Evolutionary conservation across 2,888 invertebrate species (phyloP).

Genomic region (Anthophora plumipes): DNA sequence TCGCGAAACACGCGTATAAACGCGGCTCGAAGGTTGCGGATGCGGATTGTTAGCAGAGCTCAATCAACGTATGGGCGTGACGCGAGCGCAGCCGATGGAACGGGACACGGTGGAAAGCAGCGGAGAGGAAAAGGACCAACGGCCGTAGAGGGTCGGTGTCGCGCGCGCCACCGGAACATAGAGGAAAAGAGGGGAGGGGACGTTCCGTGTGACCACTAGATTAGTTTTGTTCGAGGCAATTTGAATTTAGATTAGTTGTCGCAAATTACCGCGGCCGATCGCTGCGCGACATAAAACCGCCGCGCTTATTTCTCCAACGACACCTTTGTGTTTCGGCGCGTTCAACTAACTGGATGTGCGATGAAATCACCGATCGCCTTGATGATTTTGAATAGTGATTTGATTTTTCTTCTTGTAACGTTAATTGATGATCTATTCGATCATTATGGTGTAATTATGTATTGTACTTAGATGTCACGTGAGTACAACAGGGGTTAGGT

Average conservation of each 20-base stretch:
- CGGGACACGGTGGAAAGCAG: constrained; percentile 55
- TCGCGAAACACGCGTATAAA: constrained; percentile 32
- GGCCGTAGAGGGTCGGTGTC: constrained; percentile 34
- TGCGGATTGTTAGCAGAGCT: constrained; percentile 59
- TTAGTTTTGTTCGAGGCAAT: constrained; percentile 84
- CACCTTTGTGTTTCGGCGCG: constrained; percentile 4
- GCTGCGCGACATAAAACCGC: constrained; percentile 58
- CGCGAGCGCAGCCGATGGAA: constrained; percentile 55
- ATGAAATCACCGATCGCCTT: too few relatives aligned
- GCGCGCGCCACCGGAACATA: constrained; percentile 45
- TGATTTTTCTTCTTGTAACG: too few relatives aligned
- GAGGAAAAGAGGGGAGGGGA: constrained; percentile 65
- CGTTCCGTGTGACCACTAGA: constrained; percentile 77
- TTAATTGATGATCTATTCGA: too few relatives aligned
- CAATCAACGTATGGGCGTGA: constrained; percentile 65
- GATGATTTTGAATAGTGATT: too few relatives aligned
- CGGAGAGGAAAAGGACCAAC: constrained; percentile 25
- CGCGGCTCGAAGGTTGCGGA: constrained; percentile 54
- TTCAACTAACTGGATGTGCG: neutral
- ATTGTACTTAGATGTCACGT: too few relatives aligned
- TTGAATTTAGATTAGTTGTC: constrained; percentile 84
- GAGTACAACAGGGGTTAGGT: too few relatives aligned
- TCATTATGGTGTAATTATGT: too few relatives aligned
- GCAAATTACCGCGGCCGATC: constrained; percentile 81
- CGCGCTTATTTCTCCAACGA: constrained; percentile 50